These are phyloP conservation scores for Vireo griseus DNA, from an alignment of 2,797 vertebrate species.

Conservation along the genomic window DNA sequence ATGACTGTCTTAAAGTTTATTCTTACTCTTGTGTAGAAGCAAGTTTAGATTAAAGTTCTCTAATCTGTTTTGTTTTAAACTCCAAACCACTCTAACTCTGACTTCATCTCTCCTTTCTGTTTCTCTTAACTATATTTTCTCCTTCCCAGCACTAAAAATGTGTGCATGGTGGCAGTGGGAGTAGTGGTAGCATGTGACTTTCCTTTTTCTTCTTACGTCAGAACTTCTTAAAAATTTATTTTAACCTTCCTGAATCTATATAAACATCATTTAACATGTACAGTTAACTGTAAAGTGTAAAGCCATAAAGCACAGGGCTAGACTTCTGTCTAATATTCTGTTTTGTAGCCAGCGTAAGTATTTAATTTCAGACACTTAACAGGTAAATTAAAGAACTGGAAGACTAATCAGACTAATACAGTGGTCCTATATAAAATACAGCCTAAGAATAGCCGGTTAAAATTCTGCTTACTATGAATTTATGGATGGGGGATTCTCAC, in stretches of 20 bases:
- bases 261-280: neutral
- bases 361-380: neutral
- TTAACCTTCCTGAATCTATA: neutral
- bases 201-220: neutral
- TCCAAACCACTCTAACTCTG: neutral
- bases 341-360: neutral
- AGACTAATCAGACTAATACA: neutral
- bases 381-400: neutral
- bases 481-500: neutral
- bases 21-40: conserved; percentile 34
- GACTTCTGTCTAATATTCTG: neutral
- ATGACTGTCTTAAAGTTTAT: conserved; percentile 28
- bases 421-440: neutral
- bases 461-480: neutral
- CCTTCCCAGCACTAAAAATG: conserved; percentile 11
- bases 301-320: neutral
- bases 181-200: neutral
- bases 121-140: conserved; percentile 43
- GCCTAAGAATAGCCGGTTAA: neutral
- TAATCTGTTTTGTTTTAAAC: conserved; percentile 23
- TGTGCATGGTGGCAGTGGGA: neutral
- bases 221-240: neutral
- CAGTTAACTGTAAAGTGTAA: neutral
- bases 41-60: conserved; percentile 6
- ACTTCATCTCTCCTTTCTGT: conserved; percentile 14